Evolutionary conservation across 2,113 vertebrate species (phyloP).

Genomic region (Brachyistius frenatus): DNA sequence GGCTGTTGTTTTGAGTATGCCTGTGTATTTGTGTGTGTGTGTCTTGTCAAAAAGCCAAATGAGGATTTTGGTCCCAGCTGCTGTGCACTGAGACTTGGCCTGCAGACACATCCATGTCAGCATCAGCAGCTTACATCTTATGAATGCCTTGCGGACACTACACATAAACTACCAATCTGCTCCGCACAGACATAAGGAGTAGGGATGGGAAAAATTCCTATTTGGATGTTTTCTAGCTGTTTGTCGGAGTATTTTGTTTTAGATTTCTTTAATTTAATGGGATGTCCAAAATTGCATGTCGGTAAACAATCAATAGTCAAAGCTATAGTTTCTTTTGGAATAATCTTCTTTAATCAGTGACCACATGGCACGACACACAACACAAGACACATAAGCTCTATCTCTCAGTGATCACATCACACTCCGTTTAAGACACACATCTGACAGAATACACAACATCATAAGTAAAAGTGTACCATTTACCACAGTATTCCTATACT

Average conservation of each 20-base stretch:
- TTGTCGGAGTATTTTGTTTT: not conserved
- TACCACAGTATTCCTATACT: no score
- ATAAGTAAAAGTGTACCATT: not conserved
- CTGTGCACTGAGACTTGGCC: slow-evolving; percentile 71
- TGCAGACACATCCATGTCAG: slow-evolving; percentile 70
- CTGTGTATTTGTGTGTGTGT: slow-evolving; percentile 23
- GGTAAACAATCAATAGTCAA: not conserved
- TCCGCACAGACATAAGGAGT: slow-evolving; percentile 16
- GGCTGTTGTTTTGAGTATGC: slow-evolving; percentile 13
- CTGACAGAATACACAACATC: no score
- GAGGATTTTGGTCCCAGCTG: slow-evolving; percentile 80
- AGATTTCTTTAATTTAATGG: not conserved
- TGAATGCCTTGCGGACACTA: slow-evolving; percentile 51
- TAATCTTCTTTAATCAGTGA: slow-evolving; percentile 5
- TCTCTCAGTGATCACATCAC: no score
- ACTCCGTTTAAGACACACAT: no score
- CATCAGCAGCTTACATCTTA: slow-evolving; percentile 66
- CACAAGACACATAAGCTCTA: not conserved
- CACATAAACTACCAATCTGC: slow-evolving; percentile 50
- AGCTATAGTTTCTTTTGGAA: slow-evolving; percentile 8
- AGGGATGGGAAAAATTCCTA: not conserved
- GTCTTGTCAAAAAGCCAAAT: slow-evolving; percentile 68
- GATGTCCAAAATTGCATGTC: not conserved
- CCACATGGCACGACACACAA: not conserved
- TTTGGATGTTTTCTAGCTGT: not conserved